A percentile compares a stretch with the other conserved stretches of the same genome.
phyloP scores from a whole-genome alignment of 1,140 invertebrate species.

The Cherax destructor region DNA sequence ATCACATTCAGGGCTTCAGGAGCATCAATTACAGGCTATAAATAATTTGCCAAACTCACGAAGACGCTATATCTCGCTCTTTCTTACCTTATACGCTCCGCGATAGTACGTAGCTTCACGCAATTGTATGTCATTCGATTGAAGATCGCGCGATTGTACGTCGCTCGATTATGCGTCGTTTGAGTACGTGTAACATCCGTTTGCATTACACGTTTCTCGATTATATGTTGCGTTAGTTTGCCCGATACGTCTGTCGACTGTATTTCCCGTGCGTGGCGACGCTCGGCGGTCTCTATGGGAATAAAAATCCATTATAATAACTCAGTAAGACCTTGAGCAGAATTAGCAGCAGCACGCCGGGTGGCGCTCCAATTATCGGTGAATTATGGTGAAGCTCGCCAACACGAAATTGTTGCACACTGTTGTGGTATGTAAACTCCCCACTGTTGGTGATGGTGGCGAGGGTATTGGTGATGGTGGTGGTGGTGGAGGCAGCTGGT shows the following conservation, averaged over 20 bases:
- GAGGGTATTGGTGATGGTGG: no score
- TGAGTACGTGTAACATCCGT: no score
- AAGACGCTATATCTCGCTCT: neutral
- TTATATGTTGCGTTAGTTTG: no score
- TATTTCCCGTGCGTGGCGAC: neutral
- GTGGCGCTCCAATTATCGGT: slow-evolving; percentile 8
- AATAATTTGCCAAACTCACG: neutral
- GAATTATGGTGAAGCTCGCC: neutral
- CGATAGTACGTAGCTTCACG: neutral
- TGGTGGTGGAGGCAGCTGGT: no score
- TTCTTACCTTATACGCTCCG: neutral
- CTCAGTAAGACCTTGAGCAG: neutral
- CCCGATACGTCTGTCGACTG: no score
- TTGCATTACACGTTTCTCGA: no score
- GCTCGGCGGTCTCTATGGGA: neutral
- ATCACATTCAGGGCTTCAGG: no score
- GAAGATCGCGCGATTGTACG: no score
- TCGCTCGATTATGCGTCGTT: no score
- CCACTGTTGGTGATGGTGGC: no score
- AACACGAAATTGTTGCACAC: no score
- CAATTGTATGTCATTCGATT: neutral
- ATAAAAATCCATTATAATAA: neutral
- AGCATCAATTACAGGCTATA: neutral
- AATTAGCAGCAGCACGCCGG: neutral
- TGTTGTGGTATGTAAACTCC: no score